Percentiles rank a stretch among this genome's conserved stretches.
Evolutionary conservation across 2,797 vertebrate species (phyloP).

Genomic region (Psittacula derbiana): DNA sequence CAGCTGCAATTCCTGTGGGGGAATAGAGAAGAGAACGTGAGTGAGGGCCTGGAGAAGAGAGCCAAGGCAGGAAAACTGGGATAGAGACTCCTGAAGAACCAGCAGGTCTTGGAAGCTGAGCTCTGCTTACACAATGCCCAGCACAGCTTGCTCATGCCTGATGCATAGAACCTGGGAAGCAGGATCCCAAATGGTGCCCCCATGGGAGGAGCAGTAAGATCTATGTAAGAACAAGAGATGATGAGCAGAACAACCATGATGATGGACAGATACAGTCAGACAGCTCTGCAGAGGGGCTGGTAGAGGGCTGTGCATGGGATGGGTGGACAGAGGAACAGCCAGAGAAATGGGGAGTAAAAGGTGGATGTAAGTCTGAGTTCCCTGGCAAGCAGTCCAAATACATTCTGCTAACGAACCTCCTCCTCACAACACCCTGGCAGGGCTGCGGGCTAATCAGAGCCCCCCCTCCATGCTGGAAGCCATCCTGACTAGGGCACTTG

Average conservation of each 20-base stretch:
- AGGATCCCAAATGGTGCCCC: neutral
- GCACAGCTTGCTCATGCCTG: neutral
- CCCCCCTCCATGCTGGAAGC: neutral
- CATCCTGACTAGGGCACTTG: neutral
- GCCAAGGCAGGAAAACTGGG: neutral
- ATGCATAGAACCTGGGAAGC: neutral
- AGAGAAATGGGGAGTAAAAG: neutral
- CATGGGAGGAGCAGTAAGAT: neutral
- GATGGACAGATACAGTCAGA: neutral
- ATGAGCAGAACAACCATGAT: neutral
- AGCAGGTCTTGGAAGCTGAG: neutral
- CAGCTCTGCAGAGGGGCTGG: neutral
- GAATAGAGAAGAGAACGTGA: neutral
- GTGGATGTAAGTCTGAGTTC: neutral
- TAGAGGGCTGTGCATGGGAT: neutral
- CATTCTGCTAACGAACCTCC: conserved; percentile 1
- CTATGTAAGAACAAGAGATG: neutral
- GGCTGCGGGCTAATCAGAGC: neutral
- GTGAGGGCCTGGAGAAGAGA: neutral
- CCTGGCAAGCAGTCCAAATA: neutral
- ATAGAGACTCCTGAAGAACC: neutral
- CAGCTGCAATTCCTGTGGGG: neutral
- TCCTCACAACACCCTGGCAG: neutral
- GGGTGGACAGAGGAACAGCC: neutral
- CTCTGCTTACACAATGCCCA: neutral